Conservation (phyloP, 2,113 vertebrate genomes). For the Hippocampus mohnikei region DNA sequence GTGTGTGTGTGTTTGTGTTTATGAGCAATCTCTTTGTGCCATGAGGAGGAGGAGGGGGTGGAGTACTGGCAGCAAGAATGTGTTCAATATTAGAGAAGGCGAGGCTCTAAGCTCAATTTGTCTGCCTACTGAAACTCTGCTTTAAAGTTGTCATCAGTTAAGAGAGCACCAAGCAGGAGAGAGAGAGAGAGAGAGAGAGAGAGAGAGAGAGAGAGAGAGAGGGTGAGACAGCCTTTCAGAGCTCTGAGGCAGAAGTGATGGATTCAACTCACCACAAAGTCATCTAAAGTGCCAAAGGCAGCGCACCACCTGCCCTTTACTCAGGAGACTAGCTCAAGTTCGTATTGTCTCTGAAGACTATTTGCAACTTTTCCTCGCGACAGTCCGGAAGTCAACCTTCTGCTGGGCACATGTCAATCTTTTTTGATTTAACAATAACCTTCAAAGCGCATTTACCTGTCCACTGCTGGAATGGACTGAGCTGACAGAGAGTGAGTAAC, state of each 20-base stretch:
- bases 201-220: constrained; percentile 39
- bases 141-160: constrained; percentile 72
- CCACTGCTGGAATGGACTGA: constrained; percentile 52
- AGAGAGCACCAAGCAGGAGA: constrained; percentile 68
- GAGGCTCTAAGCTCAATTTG: constrained; percentile 68
- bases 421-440: constrained; percentile 33
- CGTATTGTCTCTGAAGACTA: constrained; percentile 13
- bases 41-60: constrained; percentile 78
- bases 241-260: constrained; percentile 67
- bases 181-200: constrained; percentile 61
- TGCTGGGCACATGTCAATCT: constrained; percentile 29
- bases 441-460: constrained; percentile 29
- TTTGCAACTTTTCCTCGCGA: constrained; percentile 15
- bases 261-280: constrained; percentile 59
- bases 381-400: constrained; percentile 21
- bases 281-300: constrained; percentile 46
- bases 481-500: constrained; percentile 43
- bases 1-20: constrained; percentile 11
- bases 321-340: constrained; percentile 27
- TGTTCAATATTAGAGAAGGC: constrained; percentile 58
- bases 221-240: constrained; percentile 73
- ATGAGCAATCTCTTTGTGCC: constrained; percentile 70
- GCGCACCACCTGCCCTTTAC: constrained; percentile 54
- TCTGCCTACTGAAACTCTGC: constrained; percentile 63
- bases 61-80: constrained; percentile 56